phyloP scores from a whole-genome alignment of 1,140 invertebrate genomes.

The Camponotus pennsylvanicus region DNA sequence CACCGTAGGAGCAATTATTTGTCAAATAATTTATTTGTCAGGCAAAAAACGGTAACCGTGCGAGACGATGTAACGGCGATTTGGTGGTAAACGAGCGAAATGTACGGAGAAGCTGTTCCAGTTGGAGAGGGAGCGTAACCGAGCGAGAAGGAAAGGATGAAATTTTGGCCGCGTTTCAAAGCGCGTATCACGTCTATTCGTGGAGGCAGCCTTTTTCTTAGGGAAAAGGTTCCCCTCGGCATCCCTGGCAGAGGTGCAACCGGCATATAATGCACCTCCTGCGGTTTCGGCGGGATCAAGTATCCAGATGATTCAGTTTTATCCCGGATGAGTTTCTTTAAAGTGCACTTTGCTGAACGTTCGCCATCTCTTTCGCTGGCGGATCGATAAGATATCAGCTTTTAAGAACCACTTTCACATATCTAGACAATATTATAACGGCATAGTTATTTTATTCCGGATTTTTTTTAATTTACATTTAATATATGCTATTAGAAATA shows the following conservation, averaged over 20 bases:
- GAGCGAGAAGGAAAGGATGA: background rate
- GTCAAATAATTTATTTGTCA: constrained; percentile 72
- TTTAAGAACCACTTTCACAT: background rate
- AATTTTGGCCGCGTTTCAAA: constrained; percentile 74
- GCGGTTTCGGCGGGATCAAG: constrained; percentile 70
- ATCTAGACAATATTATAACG: background rate
- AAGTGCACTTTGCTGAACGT: constrained; percentile 48
- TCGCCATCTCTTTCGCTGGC: background rate
- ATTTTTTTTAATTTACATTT: background rate
- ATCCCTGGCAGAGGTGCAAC: constrained; percentile 67
- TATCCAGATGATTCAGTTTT: constrained; percentile 74
- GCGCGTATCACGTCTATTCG: constrained; percentile 72
- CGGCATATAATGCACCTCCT: constrained; percentile 70
- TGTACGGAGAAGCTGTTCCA: constrained; percentile 44
- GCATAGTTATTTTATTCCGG: background rate
- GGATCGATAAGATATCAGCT: constrained; percentile 9
- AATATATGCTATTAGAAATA: background rate
- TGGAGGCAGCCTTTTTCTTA: constrained; percentile 57
- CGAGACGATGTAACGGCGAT: constrained; percentile 69
- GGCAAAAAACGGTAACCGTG: constrained; percentile 46
- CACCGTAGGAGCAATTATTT: constrained; percentile 69
- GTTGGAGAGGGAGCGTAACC: background rate
- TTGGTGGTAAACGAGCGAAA: constrained; percentile 69
- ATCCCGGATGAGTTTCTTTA: constrained; percentile 54
- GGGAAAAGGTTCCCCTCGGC: constrained; percentile 42